These are phyloP conservation scores for Muscicapa striata DNA, from an alignment of 2,797 vertebrate species.

Conservation along the genomic window DNA sequence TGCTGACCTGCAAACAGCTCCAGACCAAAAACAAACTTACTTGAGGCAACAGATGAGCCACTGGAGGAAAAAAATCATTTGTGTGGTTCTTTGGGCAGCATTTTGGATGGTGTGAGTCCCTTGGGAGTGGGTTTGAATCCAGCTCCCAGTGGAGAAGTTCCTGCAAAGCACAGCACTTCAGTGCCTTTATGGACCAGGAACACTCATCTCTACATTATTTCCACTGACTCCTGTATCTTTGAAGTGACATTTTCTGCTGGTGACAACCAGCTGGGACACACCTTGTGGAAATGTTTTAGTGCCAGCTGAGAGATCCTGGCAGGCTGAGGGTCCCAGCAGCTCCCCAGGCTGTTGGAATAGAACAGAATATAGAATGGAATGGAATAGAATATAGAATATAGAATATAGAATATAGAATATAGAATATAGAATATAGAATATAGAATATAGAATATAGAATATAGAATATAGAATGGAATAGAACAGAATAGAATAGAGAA, in stretches of 20 bases:
- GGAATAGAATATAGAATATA: no score
- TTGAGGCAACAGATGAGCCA: not conserved
- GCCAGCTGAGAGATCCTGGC: not conserved
- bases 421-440: no score
- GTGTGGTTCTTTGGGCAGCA: not conserved
- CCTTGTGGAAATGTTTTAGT: not conserved
- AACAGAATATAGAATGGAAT: no score
- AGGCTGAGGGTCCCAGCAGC: not conserved
- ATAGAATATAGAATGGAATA: no score
- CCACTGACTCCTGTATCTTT: not conserved
- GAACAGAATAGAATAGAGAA: no score
- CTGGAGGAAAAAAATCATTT: not conserved
- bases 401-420: no score
- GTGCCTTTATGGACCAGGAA: not conserved
- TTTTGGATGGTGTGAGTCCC: not conserved
- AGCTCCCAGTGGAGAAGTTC: not conserved
- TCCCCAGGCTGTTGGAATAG: not conserved
- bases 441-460: no score
- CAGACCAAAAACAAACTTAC: not conserved
- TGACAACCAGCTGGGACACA: not conserved
- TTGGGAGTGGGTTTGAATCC: not conserved
- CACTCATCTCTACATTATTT: not conserved
- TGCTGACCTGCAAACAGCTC: not conserved
- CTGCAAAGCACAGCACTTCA: not conserved
- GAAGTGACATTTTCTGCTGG: not conserved